These are phyloP conservation scores for Orthochromis malagaraziensis DNA, from an alignment of 2,113 vertebrate genomes.

Conservation along the genomic window DNA sequence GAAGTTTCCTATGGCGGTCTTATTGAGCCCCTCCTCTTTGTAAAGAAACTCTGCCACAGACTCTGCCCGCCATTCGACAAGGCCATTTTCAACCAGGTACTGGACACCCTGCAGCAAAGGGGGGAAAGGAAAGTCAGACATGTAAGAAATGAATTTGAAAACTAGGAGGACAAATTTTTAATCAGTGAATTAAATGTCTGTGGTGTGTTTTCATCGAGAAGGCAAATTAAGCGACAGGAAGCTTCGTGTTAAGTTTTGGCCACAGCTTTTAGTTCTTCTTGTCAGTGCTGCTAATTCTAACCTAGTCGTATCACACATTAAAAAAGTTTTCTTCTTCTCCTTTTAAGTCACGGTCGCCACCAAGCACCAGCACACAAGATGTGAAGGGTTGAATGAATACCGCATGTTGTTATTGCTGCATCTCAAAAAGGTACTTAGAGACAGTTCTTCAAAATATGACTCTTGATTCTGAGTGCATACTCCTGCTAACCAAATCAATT, in stretches of 20 bases:
- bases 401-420: background rate
- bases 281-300: background rate
- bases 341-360: background rate
- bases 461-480: background rate
- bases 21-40: conserved; percentile 90
- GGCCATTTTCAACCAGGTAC: conserved; percentile 76
- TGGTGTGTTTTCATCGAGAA: background rate
- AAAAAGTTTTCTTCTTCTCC: background rate
- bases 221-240: background rate
- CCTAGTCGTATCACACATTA: background rate
- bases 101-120: conserved; percentile 76
- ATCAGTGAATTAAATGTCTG: background rate
- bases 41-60: conserved; percentile 87
- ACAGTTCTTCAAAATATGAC: background rate
- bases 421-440: background rate
- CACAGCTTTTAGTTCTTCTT: background rate
- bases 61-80: conserved; percentile 72
- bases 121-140: background rate
- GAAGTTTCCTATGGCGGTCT: conserved; percentile 88
- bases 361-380: background rate
- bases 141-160: background rate
- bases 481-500: background rate
- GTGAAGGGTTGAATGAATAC: background rate
- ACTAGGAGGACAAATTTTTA: background rate
- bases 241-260: background rate